Evolutionary conservation across 1,140 invertebrate species (phyloP).

Genomic region (Neuroterus valhalla): DNA sequence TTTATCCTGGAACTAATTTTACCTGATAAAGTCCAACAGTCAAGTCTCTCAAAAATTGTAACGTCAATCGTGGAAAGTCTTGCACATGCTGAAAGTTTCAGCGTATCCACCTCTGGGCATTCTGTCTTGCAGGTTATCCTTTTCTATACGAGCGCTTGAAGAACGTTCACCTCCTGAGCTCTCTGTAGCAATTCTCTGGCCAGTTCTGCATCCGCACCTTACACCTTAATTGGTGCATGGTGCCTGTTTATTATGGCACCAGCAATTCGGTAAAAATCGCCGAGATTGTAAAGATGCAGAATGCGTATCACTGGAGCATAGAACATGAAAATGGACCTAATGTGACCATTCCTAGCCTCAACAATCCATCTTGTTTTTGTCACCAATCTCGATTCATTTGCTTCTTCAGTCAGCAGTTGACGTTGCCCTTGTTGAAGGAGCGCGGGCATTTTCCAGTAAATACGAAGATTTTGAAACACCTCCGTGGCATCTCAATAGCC

Average conservation of each 20-base stretch:
- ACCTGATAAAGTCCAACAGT: conserved; percentile 35
- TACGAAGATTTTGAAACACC: neutral
- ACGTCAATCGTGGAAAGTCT: conserved; percentile 11
- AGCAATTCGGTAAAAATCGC: no score
- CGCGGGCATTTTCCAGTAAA: no score
- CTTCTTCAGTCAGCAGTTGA: conserved; percentile 32
- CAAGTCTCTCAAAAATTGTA: conserved; percentile 31
- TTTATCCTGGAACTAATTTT: conserved; percentile 31
- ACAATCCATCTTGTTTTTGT: no score
- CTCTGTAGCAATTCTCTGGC: no score
- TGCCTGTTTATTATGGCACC: no score
- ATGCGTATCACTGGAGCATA: neutral
- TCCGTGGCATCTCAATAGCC: conserved; percentile 4
- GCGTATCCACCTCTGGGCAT: conserved; percentile 22
- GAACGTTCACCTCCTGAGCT: no score
- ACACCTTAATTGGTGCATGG: neutral
- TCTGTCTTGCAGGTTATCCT: neutral
- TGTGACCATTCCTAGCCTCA: no score
- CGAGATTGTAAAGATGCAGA: conserved; percentile 15
- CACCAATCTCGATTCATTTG: conserved; percentile 22
- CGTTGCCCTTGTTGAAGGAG: neutral
- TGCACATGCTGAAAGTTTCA: neutral
- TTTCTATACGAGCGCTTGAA: no score
- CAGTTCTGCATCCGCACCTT: no score
- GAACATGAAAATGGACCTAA: conserved; percentile 25